Conservation (phyloP, 2,113 vertebrate genomes). For the Phyllostomus hastatus region DNA sequence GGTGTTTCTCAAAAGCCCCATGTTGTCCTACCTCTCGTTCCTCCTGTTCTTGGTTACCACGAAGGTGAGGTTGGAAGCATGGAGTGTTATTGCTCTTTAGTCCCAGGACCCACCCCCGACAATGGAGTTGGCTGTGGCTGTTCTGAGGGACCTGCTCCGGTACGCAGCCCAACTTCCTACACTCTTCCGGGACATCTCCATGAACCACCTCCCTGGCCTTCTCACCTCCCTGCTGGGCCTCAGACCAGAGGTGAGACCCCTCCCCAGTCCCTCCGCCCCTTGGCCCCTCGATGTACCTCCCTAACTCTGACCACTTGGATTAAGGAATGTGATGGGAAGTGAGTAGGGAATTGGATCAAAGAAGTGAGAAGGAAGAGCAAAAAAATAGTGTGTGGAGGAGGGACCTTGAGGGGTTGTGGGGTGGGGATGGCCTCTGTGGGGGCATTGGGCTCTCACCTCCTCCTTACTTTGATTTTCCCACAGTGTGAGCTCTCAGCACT, state of each 20-base stretch:
- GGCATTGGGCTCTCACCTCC: not conserved
- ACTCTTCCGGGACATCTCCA: conserved; percentile 88
- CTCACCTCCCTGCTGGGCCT: conserved; percentile 91
- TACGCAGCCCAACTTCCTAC: conserved; percentile 88
- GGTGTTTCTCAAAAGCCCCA: not conserved
- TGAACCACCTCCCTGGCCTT: conserved; percentile 90
- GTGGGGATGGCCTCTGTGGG: no score
- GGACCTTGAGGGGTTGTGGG: not conserved
- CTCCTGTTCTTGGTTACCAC: not conserved
- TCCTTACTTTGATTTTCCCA: not conserved
- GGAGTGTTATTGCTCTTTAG: conserved; percentile 70
- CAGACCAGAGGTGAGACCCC: conserved; percentile 85
- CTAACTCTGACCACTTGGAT: not conserved
- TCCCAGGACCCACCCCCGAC: conserved; percentile 89
- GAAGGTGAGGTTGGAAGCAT: not conserved
- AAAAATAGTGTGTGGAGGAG: not conserved
- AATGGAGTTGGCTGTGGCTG: conserved; percentile 85
- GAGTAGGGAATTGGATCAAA: not conserved
- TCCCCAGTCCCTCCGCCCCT: fast-evolving
- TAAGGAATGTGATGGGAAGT: not conserved
- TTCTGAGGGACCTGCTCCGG: conserved; percentile 88
- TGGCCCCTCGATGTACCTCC: not conserved
- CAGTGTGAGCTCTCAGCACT: conserved; percentile 89
- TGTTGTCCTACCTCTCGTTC: not conserved
- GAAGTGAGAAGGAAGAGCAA: not conserved